phyloP scores from a whole-genome alignment of 2,113 vertebrate species.

The Anolis sagrei region DNA sequence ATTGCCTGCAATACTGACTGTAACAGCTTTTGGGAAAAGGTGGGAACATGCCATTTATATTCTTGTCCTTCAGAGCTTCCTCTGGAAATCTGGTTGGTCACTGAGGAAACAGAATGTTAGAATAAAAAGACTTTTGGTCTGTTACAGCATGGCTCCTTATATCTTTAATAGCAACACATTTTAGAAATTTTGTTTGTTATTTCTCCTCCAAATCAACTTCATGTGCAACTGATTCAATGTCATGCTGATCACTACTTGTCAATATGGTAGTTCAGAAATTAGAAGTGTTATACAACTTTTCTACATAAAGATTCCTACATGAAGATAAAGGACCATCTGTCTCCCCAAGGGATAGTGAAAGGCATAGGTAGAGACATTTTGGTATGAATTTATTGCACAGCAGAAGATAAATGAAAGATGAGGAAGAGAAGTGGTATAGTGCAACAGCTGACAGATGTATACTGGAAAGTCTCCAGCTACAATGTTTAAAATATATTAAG shows the following conservation, averaged over 20 bases:
- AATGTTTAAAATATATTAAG: background rate
- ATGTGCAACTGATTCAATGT: background rate
- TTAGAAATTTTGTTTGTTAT: background rate
- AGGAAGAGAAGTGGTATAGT: background rate
- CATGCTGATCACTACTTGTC: background rate
- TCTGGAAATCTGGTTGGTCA: too few relatives aligned
- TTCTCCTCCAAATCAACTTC: background rate
- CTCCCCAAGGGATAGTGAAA: background rate
- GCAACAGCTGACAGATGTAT: background rate
- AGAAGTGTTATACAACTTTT: background rate
- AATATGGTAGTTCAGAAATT: background rate
- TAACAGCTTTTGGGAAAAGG: background rate
- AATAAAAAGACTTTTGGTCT: background rate
- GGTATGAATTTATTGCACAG: background rate
- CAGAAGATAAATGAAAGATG: background rate
- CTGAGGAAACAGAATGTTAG: background rate
- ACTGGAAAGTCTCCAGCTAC: background rate
- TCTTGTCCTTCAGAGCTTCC: background rate
- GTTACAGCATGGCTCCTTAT: background rate
- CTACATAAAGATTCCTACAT: background rate
- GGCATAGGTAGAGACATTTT: background rate
- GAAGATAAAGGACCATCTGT: too few relatives aligned
- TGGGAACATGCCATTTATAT: background rate
- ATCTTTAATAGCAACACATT: background rate
- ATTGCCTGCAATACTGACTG: background rate